A percentile compares a stretch with the other conserved stretches of the same genome.
phyloP scores from a whole-genome alignment of 2,113 vertebrate species.

The Puntigrus tetrazona region DNA sequence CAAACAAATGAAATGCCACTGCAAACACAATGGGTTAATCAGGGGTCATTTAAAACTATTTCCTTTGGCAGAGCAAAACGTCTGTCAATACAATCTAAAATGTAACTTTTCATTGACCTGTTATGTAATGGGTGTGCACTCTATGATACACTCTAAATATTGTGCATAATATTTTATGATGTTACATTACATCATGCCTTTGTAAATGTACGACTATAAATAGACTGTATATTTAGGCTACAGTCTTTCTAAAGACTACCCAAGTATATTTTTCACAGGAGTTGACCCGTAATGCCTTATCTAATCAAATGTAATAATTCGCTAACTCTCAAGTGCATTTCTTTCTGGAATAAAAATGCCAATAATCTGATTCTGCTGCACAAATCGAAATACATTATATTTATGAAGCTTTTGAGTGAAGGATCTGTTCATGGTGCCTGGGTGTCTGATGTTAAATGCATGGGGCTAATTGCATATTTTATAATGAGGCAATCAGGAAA shows the following conservation, averaged over 20 bases:
- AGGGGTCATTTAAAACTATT: background rate
- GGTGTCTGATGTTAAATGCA: conserved; percentile 41
- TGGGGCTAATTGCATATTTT: conserved; percentile 30
- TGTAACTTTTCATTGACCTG: background rate
- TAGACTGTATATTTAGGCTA: background rate
- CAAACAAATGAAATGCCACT: background rate
- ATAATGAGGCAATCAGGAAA: conserved; percentile 40
- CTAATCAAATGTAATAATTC: conserved; percentile 31
- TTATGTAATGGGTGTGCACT: background rate
- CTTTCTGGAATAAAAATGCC: conserved; percentile 7
- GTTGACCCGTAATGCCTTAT: background rate
- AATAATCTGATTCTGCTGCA: conserved; percentile 30
- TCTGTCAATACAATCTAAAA: background rate
- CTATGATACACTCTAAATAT: background rate
- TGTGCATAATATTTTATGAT: background rate
- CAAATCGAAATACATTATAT: conserved; percentile 17
- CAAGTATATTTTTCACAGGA: background rate
- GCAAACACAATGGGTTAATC: background rate
- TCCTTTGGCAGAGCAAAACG: background rate
- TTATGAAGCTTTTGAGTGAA: conserved; percentile 29
- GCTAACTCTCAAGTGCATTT: background rate
- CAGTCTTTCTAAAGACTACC: background rate
- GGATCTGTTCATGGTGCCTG: conserved; percentile 24
- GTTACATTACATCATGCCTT: background rate
- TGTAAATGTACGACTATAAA: background rate